Conservation (phyloP, 2,888 invertebrate species). For the Penaeus monodon region DNA sequence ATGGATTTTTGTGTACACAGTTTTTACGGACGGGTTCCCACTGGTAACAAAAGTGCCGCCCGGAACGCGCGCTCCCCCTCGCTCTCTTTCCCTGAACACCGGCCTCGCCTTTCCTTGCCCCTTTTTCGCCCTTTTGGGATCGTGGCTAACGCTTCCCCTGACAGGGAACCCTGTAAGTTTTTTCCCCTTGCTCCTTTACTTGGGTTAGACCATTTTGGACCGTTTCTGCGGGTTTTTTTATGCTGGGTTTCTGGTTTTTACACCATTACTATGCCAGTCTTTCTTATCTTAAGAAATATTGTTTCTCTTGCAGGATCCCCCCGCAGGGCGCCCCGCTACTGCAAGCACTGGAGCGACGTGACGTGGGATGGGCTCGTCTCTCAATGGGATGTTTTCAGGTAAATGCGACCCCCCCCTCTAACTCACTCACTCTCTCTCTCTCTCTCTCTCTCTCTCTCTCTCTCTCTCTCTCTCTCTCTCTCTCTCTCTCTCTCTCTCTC, state of each 20-base stretch:
- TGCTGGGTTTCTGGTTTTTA: too few species aligned
- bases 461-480: too few species aligned
- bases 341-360: conserved; percentile 38
- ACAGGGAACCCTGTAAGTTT: conserved; percentile 71
- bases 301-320: conserved; percentile 14
- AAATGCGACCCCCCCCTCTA: not conserved
- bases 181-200: too few species aligned
- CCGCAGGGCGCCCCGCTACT: conserved; percentile 45
- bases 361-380: too few species aligned
- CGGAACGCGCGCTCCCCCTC: conserved; percentile 33
- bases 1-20: conserved; percentile 29
- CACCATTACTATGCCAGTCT: not conserved
- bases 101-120: conserved; percentile 69
- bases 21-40: conserved; percentile 35
- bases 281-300: not conserved
- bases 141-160: conserved; percentile 72
- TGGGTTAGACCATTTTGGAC: not conserved
- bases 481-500: too few species aligned
- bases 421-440: not conserved
- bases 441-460: not conserved
- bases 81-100: conserved; percentile 69
- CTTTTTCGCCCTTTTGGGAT: conserved; percentile 67
- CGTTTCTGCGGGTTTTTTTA: too few species aligned
- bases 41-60: conserved; percentile 30
- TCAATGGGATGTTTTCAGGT: conserved; percentile 45